Conservation (phyloP, 2,797 vertebrate genomes). For the Pangasius krempfi region DNA sequence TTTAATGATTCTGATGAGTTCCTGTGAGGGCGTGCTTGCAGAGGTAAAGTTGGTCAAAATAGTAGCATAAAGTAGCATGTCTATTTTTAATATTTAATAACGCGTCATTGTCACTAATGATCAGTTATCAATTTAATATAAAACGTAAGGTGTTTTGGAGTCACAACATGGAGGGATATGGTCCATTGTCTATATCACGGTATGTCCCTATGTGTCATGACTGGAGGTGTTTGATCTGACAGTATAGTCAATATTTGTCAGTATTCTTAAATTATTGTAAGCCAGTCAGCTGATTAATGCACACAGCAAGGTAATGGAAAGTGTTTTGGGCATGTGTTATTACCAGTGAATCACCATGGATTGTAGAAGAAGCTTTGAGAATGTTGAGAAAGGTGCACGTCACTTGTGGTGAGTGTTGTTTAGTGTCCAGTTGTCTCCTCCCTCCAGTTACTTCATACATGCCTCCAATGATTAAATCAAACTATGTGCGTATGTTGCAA, state of each 20-base stretch:
- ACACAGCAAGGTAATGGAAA: neutral
- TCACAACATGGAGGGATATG: neutral
- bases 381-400: neutral
- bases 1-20: neutral
- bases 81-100: neutral
- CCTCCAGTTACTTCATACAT: neutral
- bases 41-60: neutral
- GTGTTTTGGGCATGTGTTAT: neutral
- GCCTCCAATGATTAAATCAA: neutral
- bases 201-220: neutral
- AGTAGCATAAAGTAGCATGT: neutral
- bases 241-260: neutral
- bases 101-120: no score
- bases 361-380: neutral
- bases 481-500: neutral
- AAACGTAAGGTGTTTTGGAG: neutral
- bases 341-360: neutral
- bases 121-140: neutral
- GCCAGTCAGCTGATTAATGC: neutral
- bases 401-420: neutral
- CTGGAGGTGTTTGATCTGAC: neutral
- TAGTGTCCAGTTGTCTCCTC: neutral
- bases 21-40: neutral
- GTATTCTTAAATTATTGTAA: neutral
- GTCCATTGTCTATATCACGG: neutral